A percentile compares a stretch with the other conserved stretches of the same genome.
phyloP scores from a whole-genome alignment of 1,140 invertebrate species.

The Whitmania pigra region DNA sequence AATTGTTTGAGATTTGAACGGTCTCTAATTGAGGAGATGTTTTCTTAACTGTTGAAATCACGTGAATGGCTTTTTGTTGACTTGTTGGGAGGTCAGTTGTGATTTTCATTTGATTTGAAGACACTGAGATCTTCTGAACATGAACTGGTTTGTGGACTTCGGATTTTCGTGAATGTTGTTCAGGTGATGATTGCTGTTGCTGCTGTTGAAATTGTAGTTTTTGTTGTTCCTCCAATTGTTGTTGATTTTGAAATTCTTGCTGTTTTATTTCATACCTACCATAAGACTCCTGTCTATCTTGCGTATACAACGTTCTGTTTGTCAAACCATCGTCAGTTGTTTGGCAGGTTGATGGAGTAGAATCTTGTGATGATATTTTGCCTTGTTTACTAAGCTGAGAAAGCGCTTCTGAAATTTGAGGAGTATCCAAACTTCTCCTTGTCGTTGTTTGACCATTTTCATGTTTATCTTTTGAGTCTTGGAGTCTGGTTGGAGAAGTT shows the following conservation, averaged over 20 bases:
- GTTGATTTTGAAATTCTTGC: background rate
- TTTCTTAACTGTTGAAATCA: no score
- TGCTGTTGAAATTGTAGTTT: slow-evolving; percentile 1
- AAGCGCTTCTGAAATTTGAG: background rate
- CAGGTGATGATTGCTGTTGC: background rate
- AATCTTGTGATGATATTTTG: background rate
- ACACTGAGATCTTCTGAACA: no score
- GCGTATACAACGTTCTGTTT: background rate
- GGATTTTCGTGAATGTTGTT: background rate
- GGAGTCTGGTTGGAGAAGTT: background rate
- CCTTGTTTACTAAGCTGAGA: background rate
- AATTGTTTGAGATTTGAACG: no score
- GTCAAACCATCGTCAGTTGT: background rate
- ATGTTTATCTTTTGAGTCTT: background rate
- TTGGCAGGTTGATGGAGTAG: background rate
- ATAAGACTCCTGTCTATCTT: background rate
- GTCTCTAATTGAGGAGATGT: no score
- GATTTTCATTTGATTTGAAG: no score
- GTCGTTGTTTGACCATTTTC: background rate
- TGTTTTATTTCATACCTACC: background rate
- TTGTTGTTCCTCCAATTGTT: background rate
- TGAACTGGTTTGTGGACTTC: no score
- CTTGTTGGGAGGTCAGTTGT: no score
- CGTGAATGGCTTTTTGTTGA: no score
- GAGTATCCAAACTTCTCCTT: background rate